Conservation (phyloP, 2,797 vertebrate genomes). For the Cebuella pygmaea region DNA sequence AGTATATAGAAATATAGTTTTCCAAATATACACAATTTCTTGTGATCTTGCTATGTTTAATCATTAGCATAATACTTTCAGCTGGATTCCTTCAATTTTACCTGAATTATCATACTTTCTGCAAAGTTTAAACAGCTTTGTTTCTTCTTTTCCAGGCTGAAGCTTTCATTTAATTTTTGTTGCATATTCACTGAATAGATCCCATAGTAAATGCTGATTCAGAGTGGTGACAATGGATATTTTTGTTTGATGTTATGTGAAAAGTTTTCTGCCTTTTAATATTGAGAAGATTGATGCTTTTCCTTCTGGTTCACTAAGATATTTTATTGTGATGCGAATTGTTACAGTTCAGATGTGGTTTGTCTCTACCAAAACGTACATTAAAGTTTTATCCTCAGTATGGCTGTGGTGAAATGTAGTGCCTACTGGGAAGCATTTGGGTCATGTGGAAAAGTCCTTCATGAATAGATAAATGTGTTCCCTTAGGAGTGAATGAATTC, state of each 20-base stretch:
- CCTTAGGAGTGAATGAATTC: background rate
- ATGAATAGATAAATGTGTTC: background rate
- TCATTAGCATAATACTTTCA: background rate
- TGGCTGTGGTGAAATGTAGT: background rate
- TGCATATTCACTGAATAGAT: background rate
- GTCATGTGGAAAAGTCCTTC: background rate
- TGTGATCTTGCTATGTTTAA: background rate
- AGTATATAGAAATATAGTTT: background rate
- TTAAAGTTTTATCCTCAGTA: background rate
- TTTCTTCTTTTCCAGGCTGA: background rate
- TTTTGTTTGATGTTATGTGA: background rate
- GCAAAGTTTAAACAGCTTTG: no score
- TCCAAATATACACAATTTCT: background rate
- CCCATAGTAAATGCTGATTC: background rate
- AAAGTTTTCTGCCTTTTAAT: background rate
- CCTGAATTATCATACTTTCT: background rate
- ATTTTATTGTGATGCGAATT: background rate
- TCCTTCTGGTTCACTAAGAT: background rate
- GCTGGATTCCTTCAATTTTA: background rate
- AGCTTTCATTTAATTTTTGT: background rate
- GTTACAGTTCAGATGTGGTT: background rate
- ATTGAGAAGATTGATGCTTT: background rate
- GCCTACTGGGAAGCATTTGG: background rate
- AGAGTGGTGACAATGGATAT: background rate
- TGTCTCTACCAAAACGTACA: background rate